Percentiles rank a stretch among this genome's conserved stretches.
phyloP scores from a whole-genome alignment of 2,888 invertebrate genomes.

The Catotricha subobsoleta region DNA sequence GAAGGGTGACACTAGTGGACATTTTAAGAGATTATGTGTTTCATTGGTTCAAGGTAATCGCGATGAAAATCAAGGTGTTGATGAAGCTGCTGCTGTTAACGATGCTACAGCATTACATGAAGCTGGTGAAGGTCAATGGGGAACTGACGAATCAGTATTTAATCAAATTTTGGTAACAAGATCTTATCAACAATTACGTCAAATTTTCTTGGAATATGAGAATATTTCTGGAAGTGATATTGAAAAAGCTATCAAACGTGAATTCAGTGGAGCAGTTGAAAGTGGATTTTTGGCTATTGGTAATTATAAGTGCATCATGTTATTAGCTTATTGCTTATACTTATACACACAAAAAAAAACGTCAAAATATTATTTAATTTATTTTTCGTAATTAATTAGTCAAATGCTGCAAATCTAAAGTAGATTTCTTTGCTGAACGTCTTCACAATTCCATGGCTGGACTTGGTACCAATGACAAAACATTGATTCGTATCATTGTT shows the following conservation, averaged over 20 bases:
- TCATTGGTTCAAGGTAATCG: slow-evolving; percentile 77
- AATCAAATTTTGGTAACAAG: slow-evolving; percentile 71
- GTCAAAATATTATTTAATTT: slow-evolving; percentile 2
- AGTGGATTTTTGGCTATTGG: slow-evolving; percentile 78
- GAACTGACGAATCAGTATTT: slow-evolving; percentile 79
- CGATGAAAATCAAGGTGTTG: slow-evolving; percentile 67
- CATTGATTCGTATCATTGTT: slow-evolving; percentile 78
- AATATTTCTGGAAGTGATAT: slow-evolving; percentile 65
- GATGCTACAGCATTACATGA: slow-evolving; percentile 64
- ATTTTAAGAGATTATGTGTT: slow-evolving; percentile 73
- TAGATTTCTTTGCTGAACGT: slow-evolving; percentile 81
- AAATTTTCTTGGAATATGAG: slow-evolving; percentile 72
- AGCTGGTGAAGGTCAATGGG: slow-evolving; percentile 73
- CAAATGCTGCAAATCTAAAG: slow-evolving; percentile 77
- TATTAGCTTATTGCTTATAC: neutral
- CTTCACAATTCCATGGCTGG: slow-evolving; percentile 84
- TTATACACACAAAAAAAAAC: neutral
- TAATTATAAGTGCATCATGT: slow-evolving; percentile 27
- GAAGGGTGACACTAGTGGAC: slow-evolving; percentile 57
- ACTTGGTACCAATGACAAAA: slow-evolving; percentile 70
- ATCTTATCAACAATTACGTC: slow-evolving; percentile 74
- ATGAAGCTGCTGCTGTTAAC: slow-evolving; percentile 57
- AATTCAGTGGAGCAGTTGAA: slow-evolving; percentile 74
- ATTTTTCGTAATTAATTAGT: slow-evolving; percentile 35
- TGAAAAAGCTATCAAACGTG: slow-evolving; percentile 67